Base-by-base conservation (phyloP, 2,888 invertebrate species). In the Apodemia hepburni region DNA sequence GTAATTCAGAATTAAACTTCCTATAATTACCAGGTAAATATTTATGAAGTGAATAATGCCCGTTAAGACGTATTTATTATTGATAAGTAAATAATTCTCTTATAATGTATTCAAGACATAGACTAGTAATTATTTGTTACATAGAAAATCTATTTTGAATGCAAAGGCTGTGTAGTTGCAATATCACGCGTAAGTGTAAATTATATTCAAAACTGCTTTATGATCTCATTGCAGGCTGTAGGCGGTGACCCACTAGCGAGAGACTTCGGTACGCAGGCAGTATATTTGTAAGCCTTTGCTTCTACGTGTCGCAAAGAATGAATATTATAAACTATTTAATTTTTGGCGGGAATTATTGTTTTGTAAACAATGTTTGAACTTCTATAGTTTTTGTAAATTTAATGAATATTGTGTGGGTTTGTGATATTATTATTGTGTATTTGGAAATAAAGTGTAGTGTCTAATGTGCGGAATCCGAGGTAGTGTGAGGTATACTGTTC, bases 171-270 rank as follows among this genome's bases (percentile, higher is more conserved):
- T 73, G 69, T 68, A 73, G 72, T 73, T 78, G 77, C 75, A 73
- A 65, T 65, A 67, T 65, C 64, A 64, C 68, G 67, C 73, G 77
- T 74, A 75, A 82, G 87, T 86, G 84, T 84, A 81, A 87, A 85
- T 85, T 80, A 79, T 80, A 78, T 76, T 76, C 71, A 75, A 75
- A 81, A 78, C 82, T 78, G 75, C 82, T 81, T 84, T 81, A 86
- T 88, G 88, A 87, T 85, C 84, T 87, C 87, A 88, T 81, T 87
- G 86, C 80, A 75, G 68, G 70, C 71, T 73, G 87, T 86, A 80
- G 86, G 86, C 84, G 86, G 82, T 83, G 87, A 85, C 84, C 85
- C 85, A 80, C 79, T 78, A 79, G 75, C 73, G 68, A 70, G 66
- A 69, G 73, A 74, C 75, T 74, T 77, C 68, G 66, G 65, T 67